A percentile compares a stretch with the other conserved stretches of the same genome.
phyloP scores from a whole-genome alignment of 2,113 vertebrate genomes.

The Dipodomys stephensi region DNA sequence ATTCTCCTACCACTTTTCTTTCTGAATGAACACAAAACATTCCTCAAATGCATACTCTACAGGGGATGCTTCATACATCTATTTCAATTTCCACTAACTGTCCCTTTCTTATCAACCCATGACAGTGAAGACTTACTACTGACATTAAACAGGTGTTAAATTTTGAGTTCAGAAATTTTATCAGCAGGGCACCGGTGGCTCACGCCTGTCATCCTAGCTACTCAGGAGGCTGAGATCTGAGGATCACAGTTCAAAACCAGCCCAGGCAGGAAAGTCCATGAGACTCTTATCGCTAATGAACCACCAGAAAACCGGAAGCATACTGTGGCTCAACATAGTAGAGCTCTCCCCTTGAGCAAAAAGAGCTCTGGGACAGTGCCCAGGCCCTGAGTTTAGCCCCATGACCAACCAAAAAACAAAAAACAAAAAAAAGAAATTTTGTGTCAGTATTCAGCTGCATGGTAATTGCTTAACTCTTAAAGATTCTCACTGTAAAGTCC shows the following conservation, averaged over 20 bases:
- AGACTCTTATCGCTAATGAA: too few relatives aligned
- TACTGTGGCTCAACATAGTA: too few relatives aligned
- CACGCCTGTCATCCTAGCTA: too few relatives aligned
- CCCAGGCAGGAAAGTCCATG: too few relatives aligned
- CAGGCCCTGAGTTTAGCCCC: too few relatives aligned
- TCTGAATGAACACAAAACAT: conserved; percentile 16
- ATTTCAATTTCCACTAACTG: neutral
- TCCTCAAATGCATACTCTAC: neutral
- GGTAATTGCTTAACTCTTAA: neutral
- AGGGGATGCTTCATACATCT: conserved; percentile 25
- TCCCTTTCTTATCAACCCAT: neutral
- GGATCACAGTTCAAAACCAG: too few relatives aligned
- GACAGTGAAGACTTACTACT: neutral
- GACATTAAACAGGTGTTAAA: conserved; percentile 12
- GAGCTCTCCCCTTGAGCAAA: too few relatives aligned
- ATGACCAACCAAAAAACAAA: too few relatives aligned
- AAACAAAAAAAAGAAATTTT: neutral
- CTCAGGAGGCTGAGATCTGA: too few relatives aligned
- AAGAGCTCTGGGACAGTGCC: too few relatives aligned
- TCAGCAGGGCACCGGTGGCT: neutral
- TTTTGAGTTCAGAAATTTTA: neutral
- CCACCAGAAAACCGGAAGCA: too few relatives aligned
- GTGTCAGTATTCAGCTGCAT: neutral
- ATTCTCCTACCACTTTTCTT: neutral
- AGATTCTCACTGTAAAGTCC: neutral